Base-by-base conservation (phyloP, 2,888 invertebrate species). In the Cephalotes varians region DNA sequence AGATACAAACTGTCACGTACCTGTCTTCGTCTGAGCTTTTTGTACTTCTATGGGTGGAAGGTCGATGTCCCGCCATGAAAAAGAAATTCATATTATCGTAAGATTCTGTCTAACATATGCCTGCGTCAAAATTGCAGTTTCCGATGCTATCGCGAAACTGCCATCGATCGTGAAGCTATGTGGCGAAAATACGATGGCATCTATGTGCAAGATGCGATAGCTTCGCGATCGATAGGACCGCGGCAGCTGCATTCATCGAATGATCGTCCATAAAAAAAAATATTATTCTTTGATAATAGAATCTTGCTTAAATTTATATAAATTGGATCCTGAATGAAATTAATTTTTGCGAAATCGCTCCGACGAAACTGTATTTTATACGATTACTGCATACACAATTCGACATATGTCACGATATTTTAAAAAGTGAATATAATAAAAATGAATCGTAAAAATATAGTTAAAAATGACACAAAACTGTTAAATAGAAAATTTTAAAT, bases 1-100 rank as follows among this genome's bases (percentile, higher is more conserved):
- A n/a, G 18, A 34, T 9, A 28, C 18, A 37, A 34, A 49, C 34
- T 47, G 10, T 28, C 34, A 89, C 92, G 90, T 96, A 97, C 97
- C 97, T 97, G 97, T 95, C 97, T 96, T 94, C 97, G 95, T 94
- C 97, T 96, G 92, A 97, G 96, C 95, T 97, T 97, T 95, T 97
- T 97, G 96, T 97, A 97, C 96, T 97, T 97, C 97, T 97, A 96
- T 92, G 88, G 84, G 25, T 49, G 85, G 83, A 64, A 72, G 58
- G 21, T 82, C 86, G 82, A 44, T 69, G 90, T 88, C 85, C 84
- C 88, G 87, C 84, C 91, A 93, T 92, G 92, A 92, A 92, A n/a
- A 92, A 86, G 86, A 92, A 86, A 93, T 73, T 85, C 47, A 88
- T 84, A 85, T 82, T 82, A 88, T 87, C 85, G 79, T 87, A 47